Evolutionary conservation across 2,888 invertebrate genomes (phyloP), one percentile per base, ranked within the genome.

Genomic region (Leptinotarsa rubiginosa): DNA sequence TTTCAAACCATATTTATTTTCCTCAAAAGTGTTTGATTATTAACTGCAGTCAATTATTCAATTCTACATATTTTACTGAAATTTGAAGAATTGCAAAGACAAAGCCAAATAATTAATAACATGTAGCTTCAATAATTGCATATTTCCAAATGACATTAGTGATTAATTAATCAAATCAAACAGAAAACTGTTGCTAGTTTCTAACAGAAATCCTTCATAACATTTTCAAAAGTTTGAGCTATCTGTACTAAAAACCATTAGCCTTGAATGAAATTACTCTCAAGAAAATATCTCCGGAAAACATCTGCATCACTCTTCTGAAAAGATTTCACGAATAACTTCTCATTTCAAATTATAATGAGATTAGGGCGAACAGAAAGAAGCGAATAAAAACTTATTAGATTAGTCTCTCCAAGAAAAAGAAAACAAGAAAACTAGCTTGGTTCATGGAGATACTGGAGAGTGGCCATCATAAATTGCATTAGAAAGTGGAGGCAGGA

Each of bases 401-500:
- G 62, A 62, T 62, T 62, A 62, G 62, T 16, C 31, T 25, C 62
- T 62, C 62, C 62, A 12, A 62, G 62, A 15, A 62, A 62, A 62
- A 49, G 25, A 66, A 66, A 66, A 41, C 50, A 62, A 66, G 25
- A 49, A 20, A 66, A 52, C 64, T 52, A 52, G 52, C 65, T 62
- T 20, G 15, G 20, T 52, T 70, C 64, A 71, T 41, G 31, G 41
- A 70, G 65, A 70, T 71, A 47, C 50, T 73, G 59, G 31, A 22
- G 50, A 64, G 52, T 52, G 54, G 52, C 31, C 7, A 66, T 68
- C 69, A 64, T 73, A 69, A 69, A 73, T 73, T 73, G 65, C 54
- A 65, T 73, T 73, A 65, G 52, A 10, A 70, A 52, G 52, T 66
- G 15, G 15, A 49, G 56, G 50, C 68, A 66, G 13, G 47, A 68